phyloP scores from a whole-genome alignment of 2,797 vertebrate genomes.

The Okamejei kenojei region DNA sequence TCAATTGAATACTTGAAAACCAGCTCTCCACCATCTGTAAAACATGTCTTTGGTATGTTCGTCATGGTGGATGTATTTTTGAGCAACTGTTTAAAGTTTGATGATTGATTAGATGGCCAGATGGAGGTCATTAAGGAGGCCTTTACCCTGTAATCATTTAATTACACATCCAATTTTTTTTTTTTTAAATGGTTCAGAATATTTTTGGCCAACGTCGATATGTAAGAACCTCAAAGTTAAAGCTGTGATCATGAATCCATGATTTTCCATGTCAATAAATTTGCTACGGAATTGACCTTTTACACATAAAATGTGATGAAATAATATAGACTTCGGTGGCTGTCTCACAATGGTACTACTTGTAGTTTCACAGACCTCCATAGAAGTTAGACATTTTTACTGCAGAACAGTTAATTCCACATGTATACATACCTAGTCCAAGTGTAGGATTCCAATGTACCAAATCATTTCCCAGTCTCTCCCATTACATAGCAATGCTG shows the following conservation, averaged over 20 bases:
- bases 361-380: not conserved
- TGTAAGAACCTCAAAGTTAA: not conserved
- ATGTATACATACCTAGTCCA: slow-evolving; percentile 7
- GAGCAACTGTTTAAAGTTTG: slow-evolving; percentile 30
- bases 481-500: slow-evolving; percentile 6
- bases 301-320: slow-evolving; percentile 13
- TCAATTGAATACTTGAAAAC: slow-evolving; percentile 23
- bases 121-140: slow-evolving; percentile 28
- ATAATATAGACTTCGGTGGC: not conserved
- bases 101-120: slow-evolving; percentile 35
- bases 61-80: slow-evolving; percentile 28
- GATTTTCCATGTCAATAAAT: slow-evolving; percentile 2
- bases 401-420: not conserved
- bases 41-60: slow-evolving; percentile 34
- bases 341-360: not conserved
- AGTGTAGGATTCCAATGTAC: slow-evolving; percentile 9
- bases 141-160: slow-evolving; percentile 32
- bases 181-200: not conserved
- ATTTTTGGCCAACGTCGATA: slow-evolving; percentile 6
- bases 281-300: not conserved
- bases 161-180: slow-evolving; percentile 14
- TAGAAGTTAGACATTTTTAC: slow-evolving; percentile 18
- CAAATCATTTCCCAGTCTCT: slow-evolving; percentile 32
- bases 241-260: not conserved
- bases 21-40: slow-evolving; percentile 25